phyloP scores from a whole-genome alignment of 2,797 vertebrate genomes.

The Capromys pilorides region DNA sequence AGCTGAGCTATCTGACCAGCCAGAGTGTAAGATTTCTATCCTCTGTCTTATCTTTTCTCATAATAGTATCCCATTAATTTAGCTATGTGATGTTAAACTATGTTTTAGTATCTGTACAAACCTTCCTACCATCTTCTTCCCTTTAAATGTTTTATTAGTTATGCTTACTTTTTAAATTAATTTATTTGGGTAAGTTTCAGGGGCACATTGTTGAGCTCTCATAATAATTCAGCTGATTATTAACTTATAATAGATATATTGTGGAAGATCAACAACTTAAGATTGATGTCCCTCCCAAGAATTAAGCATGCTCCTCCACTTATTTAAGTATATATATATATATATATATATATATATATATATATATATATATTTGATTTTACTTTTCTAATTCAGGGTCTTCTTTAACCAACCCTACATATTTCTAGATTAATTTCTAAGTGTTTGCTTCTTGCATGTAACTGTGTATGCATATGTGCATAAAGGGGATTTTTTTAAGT shows the following conservation, averaged over 20 bases:
- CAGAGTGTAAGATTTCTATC: neutral
- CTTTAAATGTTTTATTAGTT: neutral
- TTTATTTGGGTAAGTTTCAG: neutral
- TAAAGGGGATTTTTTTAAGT: neutral
- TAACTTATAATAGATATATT: neutral
- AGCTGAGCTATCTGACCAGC: no score
- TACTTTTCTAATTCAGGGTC: slow-evolving; percentile 1
- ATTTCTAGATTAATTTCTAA: slow-evolving; percentile 36
- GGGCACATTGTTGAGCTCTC: neutral
- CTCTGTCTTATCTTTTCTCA: neutral
- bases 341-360: neutral
- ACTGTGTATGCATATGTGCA: neutral
- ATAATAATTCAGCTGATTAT: neutral
- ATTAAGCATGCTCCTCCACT: neutral
- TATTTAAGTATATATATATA: neutral
- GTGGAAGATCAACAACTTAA: neutral
- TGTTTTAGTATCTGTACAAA: neutral
- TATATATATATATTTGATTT: neutral
- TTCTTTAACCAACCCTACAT: neutral
- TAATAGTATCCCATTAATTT: neutral
- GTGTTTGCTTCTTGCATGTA: neutral
- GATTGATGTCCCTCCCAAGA: neutral
- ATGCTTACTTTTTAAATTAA: neutral
- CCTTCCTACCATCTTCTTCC: neutral
- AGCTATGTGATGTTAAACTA: neutral